Evolutionary conservation across 1,140 invertebrate genomes (phyloP).

Genomic region (Macrobrachium nipponense): DNA sequence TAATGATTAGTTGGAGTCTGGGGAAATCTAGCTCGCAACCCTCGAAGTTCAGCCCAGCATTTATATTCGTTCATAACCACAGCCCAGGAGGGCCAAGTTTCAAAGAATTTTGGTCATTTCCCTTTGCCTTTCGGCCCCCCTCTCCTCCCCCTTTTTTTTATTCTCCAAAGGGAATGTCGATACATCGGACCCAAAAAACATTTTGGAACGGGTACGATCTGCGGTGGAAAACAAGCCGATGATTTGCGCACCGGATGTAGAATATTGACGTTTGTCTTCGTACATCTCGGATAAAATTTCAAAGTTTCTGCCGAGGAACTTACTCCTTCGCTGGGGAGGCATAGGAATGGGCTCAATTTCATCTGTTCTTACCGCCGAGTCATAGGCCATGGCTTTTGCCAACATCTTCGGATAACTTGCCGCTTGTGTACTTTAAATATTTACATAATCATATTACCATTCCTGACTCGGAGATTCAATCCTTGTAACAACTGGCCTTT

Average conservation of each 20-base stretch:
- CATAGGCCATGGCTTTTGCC: constrained; percentile 9
- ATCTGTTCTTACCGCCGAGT: background rate
- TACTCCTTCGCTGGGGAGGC: constrained; percentile 49
- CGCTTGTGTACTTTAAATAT: too few species aligned
- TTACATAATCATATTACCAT: too few species aligned
- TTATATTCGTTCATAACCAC: constrained; percentile 58
- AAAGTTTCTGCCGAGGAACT: constrained; percentile 58
- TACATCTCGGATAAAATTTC: constrained; percentile 59
- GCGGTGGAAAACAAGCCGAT: constrained; percentile 8
- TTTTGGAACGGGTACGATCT: constrained; percentile 5
- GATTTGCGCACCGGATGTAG: constrained; percentile 15
- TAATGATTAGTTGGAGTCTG: constrained; percentile 54
- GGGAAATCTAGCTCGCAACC: constrained; percentile 55
- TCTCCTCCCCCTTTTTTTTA: background rate
- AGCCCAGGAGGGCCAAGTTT: background rate
- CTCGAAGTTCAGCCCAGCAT: constrained; percentile 34
- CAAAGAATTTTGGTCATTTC: background rate
- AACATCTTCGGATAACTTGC: too few species aligned
- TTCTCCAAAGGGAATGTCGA: background rate
- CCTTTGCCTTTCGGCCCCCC: background rate
- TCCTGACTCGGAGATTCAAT: too few species aligned
- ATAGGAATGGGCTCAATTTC: constrained; percentile 56
- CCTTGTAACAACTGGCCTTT: too few species aligned
- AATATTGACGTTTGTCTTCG: constrained; percentile 58
- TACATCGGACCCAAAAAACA: background rate